A percentile compares a stretch with the other conserved stretches of the same genome.
Evolutionary conservation across 1,140 invertebrate genomes (phyloP).

Genomic region (Spodoptera litura): DNA sequence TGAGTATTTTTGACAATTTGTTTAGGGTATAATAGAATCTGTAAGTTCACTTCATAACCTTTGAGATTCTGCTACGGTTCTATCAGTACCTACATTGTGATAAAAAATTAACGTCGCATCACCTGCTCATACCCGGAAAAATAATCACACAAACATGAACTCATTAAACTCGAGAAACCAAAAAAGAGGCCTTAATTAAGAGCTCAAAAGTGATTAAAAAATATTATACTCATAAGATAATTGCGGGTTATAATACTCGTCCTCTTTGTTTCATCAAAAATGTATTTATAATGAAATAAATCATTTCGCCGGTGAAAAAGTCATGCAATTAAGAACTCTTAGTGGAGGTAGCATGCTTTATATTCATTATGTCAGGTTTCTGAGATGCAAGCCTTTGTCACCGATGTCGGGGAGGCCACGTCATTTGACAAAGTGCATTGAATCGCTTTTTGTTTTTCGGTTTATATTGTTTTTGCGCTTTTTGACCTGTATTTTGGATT

Average conservation of each 20-base stretch:
- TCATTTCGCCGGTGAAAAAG: slow-evolving; percentile 13
- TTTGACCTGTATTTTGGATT: too few relatives aligned
- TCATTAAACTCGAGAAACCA: slow-evolving; percentile 2
- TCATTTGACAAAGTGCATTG: not conserved
- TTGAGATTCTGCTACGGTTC: too few relatives aligned
- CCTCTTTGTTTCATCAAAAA: slow-evolving; percentile 24
- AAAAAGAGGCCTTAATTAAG: slow-evolving; percentile 28
- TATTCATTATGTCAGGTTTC: slow-evolving; percentile 24
- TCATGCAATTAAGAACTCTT: slow-evolving; percentile 9
- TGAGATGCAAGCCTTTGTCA: slow-evolving; percentile 30
- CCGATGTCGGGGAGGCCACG: not conserved
- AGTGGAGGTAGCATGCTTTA: not conserved
- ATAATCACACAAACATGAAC: not conserved
- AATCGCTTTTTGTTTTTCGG: not conserved
- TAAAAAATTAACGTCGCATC: not conserved
- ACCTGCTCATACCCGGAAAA: not conserved
- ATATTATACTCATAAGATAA: slow-evolving; percentile 25
- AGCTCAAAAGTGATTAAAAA: slow-evolving; percentile 24
- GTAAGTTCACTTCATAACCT: too few relatives aligned
- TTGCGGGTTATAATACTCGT: slow-evolving; percentile 20
- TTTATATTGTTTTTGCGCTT: not conserved
- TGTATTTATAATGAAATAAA: slow-evolving; percentile 39
- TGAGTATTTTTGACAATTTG: too few relatives aligned
- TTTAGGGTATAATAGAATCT: too few relatives aligned
- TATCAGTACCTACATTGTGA: not conserved